A percentile compares a stretch with the other conserved stretches of the same genome.
These are phyloP conservation scores for Elanoides forficatus DNA, from an alignment of 2,113 vertebrate genomes.

Conservation along the genomic window DNA sequence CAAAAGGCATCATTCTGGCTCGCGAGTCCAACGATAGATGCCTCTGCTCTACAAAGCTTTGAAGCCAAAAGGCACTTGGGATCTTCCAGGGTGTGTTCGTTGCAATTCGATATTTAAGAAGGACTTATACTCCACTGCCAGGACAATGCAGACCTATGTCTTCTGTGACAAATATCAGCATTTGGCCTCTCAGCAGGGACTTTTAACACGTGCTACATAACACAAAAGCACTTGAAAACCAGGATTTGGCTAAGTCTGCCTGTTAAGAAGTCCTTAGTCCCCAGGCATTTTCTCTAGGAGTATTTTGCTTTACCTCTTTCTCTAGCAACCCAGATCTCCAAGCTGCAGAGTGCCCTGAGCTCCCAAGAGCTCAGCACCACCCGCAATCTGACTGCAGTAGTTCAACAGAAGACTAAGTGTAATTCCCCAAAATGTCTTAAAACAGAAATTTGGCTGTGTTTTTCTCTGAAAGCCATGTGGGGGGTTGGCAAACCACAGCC, in stretches of 20 bases:
- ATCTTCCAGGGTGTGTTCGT: neutral
- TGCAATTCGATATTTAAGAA: neutral
- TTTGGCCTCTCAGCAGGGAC: neutral
- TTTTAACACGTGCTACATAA: neutral
- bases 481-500: neutral
- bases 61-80: neutral
- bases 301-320: neutral
- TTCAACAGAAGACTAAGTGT: neutral
- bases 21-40: fast-evolving
- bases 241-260: neutral
- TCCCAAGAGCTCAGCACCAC: neutral
- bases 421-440: neutral
- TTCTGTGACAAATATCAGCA: neutral
- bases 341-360: neutral
- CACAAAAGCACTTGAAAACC: neutral
- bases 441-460: neutral
- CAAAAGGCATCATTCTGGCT: neutral
- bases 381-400: neutral
- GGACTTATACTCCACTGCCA: neutral
- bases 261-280: neutral
- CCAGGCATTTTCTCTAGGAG: neutral
- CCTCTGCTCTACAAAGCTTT: neutral
- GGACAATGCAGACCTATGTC: neutral
- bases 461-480: neutral
- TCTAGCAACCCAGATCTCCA: neutral